Conservation (phyloP, 2,888 invertebrate genomes). For the Thumatha senex region DNA sequence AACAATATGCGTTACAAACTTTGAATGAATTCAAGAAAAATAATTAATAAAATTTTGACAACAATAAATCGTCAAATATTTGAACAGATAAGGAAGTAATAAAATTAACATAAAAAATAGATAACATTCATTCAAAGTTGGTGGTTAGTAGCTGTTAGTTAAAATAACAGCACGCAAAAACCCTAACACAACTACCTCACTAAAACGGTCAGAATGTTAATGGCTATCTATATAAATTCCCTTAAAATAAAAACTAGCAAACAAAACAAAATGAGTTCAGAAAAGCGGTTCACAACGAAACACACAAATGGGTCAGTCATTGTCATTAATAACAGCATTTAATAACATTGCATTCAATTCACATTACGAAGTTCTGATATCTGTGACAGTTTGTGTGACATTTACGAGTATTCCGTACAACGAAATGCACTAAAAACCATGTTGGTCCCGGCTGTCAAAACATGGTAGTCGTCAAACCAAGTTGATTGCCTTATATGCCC, state of each 20-base stretch:
- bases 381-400: too few species aligned
- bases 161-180: slow-evolving; percentile 74
- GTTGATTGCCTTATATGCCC: too few species aligned
- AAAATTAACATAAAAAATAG: background rate
- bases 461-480: too few species aligned
- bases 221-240: slow-evolving; percentile 24
- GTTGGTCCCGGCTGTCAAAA: too few species aligned
- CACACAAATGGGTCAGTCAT: slow-evolving; percentile 10
- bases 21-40: slow-evolving; percentile 60
- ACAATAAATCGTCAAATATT: background rate
- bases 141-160: slow-evolving; percentile 82
- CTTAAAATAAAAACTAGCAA: slow-evolving; percentile 22
- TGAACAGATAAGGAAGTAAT: background rate
- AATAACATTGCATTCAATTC: too few species aligned
- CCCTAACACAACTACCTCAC: slow-evolving; percentile 41
- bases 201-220: slow-evolving; percentile 35
- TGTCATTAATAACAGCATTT: too few species aligned
- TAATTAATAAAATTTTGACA: background rate
- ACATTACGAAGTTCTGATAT: too few species aligned
- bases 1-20: slow-evolving; percentile 47
- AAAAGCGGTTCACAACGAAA: slow-evolving; percentile 21
- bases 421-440: too few species aligned
- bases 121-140: slow-evolving; percentile 71
- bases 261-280: slow-evolving; percentile 34
- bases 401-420: too few species aligned